Evolutionary conservation across 2,797 vertebrate genomes (phyloP).

Genomic region (Fistularia tabacaria): DNA sequence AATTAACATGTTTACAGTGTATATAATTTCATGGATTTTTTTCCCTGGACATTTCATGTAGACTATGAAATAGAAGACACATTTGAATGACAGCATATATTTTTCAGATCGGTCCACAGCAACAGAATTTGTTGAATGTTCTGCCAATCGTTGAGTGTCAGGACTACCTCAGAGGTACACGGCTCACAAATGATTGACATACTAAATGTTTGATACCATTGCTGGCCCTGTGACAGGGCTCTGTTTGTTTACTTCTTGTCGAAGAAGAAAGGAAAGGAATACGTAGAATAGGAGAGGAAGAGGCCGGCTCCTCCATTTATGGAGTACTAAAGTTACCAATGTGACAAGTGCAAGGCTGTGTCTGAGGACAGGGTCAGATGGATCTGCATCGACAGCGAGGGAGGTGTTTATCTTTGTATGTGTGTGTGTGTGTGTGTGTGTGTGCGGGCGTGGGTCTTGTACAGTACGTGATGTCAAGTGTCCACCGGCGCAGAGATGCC

Average conservation of each 20-base stretch:
- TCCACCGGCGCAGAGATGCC: conserved; percentile 54
- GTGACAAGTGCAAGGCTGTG: conserved; percentile 45
- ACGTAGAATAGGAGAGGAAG: conserved; percentile 5
- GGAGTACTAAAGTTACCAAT: conserved; percentile 47
- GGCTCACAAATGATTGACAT: background rate
- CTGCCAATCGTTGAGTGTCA: too few species aligned
- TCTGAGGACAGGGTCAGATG: conserved; percentile 27
- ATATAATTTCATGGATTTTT: too few species aligned
- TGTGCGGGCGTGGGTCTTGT: conserved; percentile 29
- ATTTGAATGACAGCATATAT: too few species aligned
- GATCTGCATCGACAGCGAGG: conserved; percentile 28
- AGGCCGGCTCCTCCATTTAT: conserved; percentile 17
- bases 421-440: conserved; percentile 6
- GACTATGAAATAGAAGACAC: too few species aligned
- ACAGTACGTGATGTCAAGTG: conserved; percentile 35
- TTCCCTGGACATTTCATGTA: too few species aligned
- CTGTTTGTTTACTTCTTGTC: conserved; percentile 24
- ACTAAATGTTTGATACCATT: background rate
- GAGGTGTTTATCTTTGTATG: conserved; percentile 14
- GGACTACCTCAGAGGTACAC: background rate
- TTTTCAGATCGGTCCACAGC: too few species aligned
- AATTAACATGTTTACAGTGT: too few species aligned
- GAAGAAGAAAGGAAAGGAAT: conserved; percentile 5
- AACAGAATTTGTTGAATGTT: too few species aligned
- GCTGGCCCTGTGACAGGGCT: background rate